Evolutionary conservation across 2,113 vertebrate species (phyloP).

Genomic region (Phrynocephalus versicolor): DNA sequence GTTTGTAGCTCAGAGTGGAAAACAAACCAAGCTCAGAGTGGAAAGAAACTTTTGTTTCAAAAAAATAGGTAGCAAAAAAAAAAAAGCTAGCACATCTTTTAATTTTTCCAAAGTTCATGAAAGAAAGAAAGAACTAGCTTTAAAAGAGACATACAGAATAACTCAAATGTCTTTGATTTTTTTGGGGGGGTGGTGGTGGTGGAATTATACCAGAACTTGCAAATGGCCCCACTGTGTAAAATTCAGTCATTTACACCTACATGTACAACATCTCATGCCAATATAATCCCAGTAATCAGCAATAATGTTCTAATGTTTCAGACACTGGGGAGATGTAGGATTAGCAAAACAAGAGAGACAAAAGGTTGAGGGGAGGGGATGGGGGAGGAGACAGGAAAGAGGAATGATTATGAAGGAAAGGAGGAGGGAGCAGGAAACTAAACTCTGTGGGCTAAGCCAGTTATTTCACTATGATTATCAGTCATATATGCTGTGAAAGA

Average conservation of each 20-base stretch:
- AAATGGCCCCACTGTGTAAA: slow-evolving; percentile 57
- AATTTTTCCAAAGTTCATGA: slow-evolving; percentile 8
- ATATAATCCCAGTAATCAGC: slow-evolving; percentile 58
- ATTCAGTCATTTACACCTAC: slow-evolving; percentile 47
- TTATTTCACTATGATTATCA: slow-evolving; percentile 28
- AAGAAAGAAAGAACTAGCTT: slow-evolving; percentile 20
- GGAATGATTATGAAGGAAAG: slow-evolving; percentile 4
- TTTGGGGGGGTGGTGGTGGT: too few relatives aligned
- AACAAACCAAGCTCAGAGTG: background rate
- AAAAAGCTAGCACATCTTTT: background rate
- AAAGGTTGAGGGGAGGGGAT: background rate
- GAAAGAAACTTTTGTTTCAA: too few relatives aligned
- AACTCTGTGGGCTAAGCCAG: background rate
- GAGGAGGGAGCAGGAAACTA: slow-evolving; percentile 29
- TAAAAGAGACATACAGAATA: slow-evolving; percentile 7
- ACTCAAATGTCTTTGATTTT: slow-evolving; percentile 55
- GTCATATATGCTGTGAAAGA: slow-evolving; percentile 38
- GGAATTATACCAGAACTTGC: slow-evolving; percentile 37
- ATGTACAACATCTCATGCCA: slow-evolving; percentile 18
- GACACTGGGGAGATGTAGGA: background rate
- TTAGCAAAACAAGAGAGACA: slow-evolving; percentile 35
- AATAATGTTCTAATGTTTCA: slow-evolving; percentile 34
- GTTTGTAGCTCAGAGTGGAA: background rate
- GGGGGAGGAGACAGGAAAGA: slow-evolving; percentile 2
- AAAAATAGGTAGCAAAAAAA: background rate